Evolutionary conservation across 2,888 invertebrate species (phyloP).

Genomic region (Chymomyza fuscimana): DNA sequence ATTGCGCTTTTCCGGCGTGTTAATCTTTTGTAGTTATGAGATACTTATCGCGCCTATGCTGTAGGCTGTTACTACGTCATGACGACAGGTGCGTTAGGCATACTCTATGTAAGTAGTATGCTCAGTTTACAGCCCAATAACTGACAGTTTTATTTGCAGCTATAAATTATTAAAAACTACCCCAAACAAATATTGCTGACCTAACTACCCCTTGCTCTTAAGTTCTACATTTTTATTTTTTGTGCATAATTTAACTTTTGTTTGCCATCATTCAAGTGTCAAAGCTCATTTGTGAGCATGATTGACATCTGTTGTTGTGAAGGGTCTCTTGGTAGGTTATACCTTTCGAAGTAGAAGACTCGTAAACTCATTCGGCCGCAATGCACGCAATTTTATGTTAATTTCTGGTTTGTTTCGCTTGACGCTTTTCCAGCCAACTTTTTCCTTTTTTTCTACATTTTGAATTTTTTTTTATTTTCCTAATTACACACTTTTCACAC

Average conservation of each 20-base stretch:
- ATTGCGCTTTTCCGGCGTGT: conserved; percentile 44
- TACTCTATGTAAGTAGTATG: not conserved
- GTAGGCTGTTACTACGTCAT: conserved; percentile 15
- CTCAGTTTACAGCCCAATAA: not conserved
- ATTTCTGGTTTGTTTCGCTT: conserved; percentile 37
- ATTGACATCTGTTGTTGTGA: conserved; percentile 44
- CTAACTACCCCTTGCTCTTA: not conserved
- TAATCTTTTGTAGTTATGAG: conserved; percentile 57
- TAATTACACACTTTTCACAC: conserved; percentile 54
- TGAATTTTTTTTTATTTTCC: conserved; percentile 26
- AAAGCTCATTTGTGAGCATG: conserved; percentile 58
- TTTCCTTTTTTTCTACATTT: no score
- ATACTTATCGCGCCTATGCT: conserved; percentile 57
- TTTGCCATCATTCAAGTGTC: conserved; percentile 41
- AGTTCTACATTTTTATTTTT: not conserved
- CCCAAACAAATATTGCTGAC: not conserved
- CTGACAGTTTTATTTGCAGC: conserved; percentile 18
- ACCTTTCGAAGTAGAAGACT: conserved; percentile 14
- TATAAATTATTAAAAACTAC: conserved; percentile 10
- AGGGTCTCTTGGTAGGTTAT: conserved; percentile 25
- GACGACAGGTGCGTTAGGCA: conserved; percentile 51
- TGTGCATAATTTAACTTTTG: not conserved
- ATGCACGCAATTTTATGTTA: conserved; percentile 60
- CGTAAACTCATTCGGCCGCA: conserved; percentile 51
- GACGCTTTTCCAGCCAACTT: conserved; percentile 6